Conservation (phyloP, 2,113 vertebrate genomes). For the Hippocampus mohnikei region DNA sequence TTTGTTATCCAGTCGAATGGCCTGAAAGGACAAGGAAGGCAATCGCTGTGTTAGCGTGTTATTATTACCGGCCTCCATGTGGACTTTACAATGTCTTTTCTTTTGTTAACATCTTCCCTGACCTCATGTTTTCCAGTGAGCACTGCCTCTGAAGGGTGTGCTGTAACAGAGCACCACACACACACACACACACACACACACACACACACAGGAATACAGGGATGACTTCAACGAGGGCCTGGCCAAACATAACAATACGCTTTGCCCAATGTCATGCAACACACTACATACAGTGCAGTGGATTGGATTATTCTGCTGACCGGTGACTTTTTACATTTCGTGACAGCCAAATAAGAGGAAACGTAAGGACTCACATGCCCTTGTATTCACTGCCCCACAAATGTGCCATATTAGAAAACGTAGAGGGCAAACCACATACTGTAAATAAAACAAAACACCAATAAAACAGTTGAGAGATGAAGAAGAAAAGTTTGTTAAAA, state of each 20-base stretch:
- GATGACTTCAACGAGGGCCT: conserved; percentile 50
- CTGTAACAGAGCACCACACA: conserved; percentile 42
- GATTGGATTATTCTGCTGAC: not conserved
- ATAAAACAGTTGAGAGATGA: not conserved
- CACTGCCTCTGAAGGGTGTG: conserved; percentile 46
- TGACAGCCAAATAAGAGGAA: conserved; percentile 20
- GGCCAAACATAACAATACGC: conserved; percentile 31
- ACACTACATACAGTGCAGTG: not conserved
- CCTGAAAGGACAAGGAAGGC: conserved; percentile 32
- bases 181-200: conserved; percentile 37
- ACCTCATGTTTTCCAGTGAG: conserved; percentile 75
- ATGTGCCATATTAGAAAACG: conserved; percentile 51
- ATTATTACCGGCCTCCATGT: conserved; percentile 41
- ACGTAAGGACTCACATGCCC: conserved; percentile 30
- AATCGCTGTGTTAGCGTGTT: conserved; percentile 43
- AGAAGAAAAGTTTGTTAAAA: not conserved
- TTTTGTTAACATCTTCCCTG: conserved; percentile 71
- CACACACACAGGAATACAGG: conserved; percentile 18
- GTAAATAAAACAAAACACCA: conserved; percentile 56
- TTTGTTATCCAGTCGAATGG: not conserved
- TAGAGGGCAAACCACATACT: conserved; percentile 37
- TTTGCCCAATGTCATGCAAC: conserved; percentile 19
- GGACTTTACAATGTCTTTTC: conserved; percentile 39
- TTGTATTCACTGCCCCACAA: conserved; percentile 16
- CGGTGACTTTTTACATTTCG: conserved; percentile 8